A percentile compares a stretch with the other conserved stretches of the same genome.
These are phyloP conservation scores for Catamblyrhynchus diadema DNA, from an alignment of 2,797 vertebrate genomes.

Conservation along the genomic window DNA sequence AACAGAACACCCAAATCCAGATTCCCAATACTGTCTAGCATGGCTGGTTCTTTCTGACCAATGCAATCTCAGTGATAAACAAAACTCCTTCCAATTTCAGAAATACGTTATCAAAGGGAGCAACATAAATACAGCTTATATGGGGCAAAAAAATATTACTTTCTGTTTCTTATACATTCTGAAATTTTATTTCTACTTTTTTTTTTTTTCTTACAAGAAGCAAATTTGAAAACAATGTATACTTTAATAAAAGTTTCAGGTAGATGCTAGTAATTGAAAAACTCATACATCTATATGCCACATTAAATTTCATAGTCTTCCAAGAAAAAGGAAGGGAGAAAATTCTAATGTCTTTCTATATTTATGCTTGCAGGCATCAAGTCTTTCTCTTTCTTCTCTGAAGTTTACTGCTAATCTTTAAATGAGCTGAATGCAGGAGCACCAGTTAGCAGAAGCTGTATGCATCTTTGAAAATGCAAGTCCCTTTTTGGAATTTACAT, in stretches of 20 bases:
- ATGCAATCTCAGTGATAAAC: not conserved
- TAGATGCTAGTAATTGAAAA: not conserved
- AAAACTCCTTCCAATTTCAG: not conserved
- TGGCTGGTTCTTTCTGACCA: not conserved
- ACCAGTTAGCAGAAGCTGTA: not conserved
- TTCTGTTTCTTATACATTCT: not conserved
- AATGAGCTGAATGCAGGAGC: not conserved
- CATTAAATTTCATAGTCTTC: not conserved
- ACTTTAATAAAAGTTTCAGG: not conserved
- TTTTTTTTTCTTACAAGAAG: not conserved
- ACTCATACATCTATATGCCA: not conserved
- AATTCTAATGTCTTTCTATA: not conserved
- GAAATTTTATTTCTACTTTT: not conserved
- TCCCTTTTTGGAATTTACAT: constrained; percentile 27
- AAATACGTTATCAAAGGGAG: not conserved
- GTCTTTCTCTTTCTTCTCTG: constrained; percentile 5
- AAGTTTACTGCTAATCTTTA: constrained; percentile 51
- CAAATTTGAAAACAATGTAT: not conserved
- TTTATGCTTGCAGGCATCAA: constrained; percentile 31
- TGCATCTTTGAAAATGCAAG: not conserved
- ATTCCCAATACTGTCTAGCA: not conserved
- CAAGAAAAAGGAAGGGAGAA: not conserved
- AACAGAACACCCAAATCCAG: not conserved
- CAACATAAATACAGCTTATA: not conserved
- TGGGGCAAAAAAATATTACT: not conserved